phyloP scores from a whole-genome alignment of 2,113 vertebrate species.

The Mesitornis unicolor region DNA sequence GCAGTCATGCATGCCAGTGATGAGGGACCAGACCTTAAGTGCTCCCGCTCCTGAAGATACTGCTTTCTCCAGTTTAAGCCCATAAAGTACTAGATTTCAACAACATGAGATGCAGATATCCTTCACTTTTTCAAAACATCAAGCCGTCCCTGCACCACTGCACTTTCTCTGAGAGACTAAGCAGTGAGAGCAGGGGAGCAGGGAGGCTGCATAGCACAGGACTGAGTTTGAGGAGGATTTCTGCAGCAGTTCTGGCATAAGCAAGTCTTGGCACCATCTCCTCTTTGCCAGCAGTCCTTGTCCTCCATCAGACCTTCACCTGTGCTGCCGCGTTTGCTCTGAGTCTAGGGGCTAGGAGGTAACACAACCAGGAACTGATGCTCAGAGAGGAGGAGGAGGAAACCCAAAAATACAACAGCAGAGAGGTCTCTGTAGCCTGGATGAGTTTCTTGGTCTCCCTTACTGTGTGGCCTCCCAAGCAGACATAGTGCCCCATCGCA shows the following conservation, averaged over 20 bases:
- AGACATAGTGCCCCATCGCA: background rate
- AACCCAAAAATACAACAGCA: background rate
- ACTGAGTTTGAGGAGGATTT: background rate
- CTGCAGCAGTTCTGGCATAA: background rate
- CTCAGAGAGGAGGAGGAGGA: background rate
- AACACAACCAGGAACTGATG: background rate
- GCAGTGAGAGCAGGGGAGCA: accelerated
- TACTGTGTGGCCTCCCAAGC: background rate
- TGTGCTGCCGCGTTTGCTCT: background rate
- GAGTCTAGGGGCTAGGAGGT: accelerated
- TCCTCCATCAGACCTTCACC: background rate
- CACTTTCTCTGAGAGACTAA: background rate
- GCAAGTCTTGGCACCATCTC: background rate
- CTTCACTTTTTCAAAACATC: background rate
- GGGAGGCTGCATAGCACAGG: accelerated
- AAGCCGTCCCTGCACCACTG: accelerated
- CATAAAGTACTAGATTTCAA: background rate
- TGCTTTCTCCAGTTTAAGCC: background rate
- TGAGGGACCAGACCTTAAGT: background rate
- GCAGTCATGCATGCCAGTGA: background rate
- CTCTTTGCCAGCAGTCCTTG: background rate
- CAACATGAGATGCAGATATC: accelerated
- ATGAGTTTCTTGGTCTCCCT: background rate
- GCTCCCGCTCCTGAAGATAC: background rate
- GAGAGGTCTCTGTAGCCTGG: background rate